Base-by-base conservation (phyloP, 2,113 vertebrate genomes). In the Atrichornis clamosus region DNA sequence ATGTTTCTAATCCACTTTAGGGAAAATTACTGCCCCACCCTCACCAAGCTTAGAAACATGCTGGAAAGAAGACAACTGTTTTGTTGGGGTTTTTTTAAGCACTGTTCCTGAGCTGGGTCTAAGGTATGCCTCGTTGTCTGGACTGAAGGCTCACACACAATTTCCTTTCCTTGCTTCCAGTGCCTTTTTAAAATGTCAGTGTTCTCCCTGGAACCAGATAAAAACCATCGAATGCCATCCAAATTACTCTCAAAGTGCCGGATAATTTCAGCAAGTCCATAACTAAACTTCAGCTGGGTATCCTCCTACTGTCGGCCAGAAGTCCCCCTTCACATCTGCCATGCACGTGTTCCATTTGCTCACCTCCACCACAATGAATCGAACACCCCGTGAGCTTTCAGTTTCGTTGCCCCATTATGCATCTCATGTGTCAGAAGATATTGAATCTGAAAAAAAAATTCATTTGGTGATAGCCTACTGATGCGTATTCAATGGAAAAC, bases 161-260 rank as follows among this genome's bases (percentile, higher is more conserved):
- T 95, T 97, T 97, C 62, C 95, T 87, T 97, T 96, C 68, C 59
- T 92, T 95, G 47, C 44, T 91, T 96, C 64, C 73, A 92, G 33
- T 90, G 86, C 63, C 77, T 96, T 97, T 97, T 95, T 90, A 96
- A 98, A 97, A 98, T 92, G 81, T 76, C 93, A 87, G 78, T 90
- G 93, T 87, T 96, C 89, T 92, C 95, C 91, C 76, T 75, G 49
- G 68, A 96, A 97, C 74, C 84, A 94, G 82, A 94, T 94, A 97
- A 97, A 87, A 97, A 86, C 39, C 84, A 96, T n/a, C 2, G 13
- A 97, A 98, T 52, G 18, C 77, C 84, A 95, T 96, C 89, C 91
- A 95, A 96, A 96, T 70, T 46, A 94, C 96, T 97, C 70, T 86
- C 46, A 89, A 94, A 96, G 73, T 64, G 56, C 89, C 96, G 85